Evolutionary conservation across 2,113 vertebrate species (phyloP), one percentile per base, ranked within the genome.

Genomic region (Lepus americanus): DNA sequence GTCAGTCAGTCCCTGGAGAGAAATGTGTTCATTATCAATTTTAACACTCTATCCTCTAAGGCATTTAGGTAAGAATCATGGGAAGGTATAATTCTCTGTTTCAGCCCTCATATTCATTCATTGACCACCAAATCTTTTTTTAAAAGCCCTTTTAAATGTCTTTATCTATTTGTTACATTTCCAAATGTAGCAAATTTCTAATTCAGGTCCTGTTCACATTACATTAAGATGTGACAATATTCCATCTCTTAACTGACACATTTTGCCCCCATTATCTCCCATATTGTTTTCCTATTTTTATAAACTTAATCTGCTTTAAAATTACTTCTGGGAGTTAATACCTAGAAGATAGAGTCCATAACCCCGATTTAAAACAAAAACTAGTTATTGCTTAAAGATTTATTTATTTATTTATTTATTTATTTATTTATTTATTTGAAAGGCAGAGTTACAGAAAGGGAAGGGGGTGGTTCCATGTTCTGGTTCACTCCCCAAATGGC

Each of bases 1-100:
- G 51, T 94, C 36, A 87, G 64, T 80, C 25, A 44, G 39, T 92
- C 64, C 51, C 79, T 92, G 44, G 25, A 94, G 55, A 94, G 22
- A 96, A 96, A 94, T 76, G 1, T 17, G 6, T 69, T 88, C 59
- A 74, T 90, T 94, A 90, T 8, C 64, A 94, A n/a, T 83, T 90
- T 93, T 87, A 92, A 92, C 33, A 96, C 33, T 67, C 90, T 87
- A 78, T 69, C 11, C 2, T 87, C 4, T 12, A 80, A 87, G 12
- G n/a, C 39, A 49, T 74, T 55, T 87, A 51, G 22, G 70, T 81
- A 76, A 84, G 29, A 94, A 94, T 10, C 33, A 85, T 10, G 33
- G n/a, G 2, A 20, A 90, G 39, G 23, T 31, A 82, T 20, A 90
- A 67, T 82, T 78, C 63, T 69, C 23, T 69, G 59, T 74, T 76